Base-by-base conservation (phyloP, 1,140 invertebrate genomes). In the Polypedilum pembai region DNA sequence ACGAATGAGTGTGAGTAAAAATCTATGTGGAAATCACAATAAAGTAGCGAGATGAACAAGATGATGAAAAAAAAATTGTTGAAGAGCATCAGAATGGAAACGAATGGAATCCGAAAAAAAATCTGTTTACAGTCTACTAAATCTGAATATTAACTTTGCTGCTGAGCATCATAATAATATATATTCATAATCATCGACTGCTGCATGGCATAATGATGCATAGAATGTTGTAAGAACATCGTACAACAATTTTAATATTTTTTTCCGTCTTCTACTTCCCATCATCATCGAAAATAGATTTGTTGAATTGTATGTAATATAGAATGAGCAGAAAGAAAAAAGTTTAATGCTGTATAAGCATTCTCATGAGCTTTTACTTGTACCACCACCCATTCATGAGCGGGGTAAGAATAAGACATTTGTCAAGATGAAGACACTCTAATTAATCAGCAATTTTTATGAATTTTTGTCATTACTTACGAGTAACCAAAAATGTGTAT, bases 101-200 rank as follows among this genome's bases (percentile, higher is more conserved):
- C n/a, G 12, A 15, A 56, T 56, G 15, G 45, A 56, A 56, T 56
- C 12, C 12, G 45, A 56, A 69, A 10, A 69, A 10, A 69, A 69
- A 18, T 69, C 65, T 69, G 65, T 69, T 69, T 69, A 69, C 65
- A 69, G 65, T 69, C 65, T 69, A 69, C 65, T 69, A 69, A 69
- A 69, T 69, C 65, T 69, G 65, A 69, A 69, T 69, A 69, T 69
- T 69, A 69, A 69, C 65, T 69, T 21, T 18, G 3, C 24, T 33
- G 24, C 24, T 33, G 24, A 33, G 24, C 24, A 33, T 33, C 24
- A 33, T 33, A 33, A 33, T 33, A 33, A 33, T 33, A 33, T 33
- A 18, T 18, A 20, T 69, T 69, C 65, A 20, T 18, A 20, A 21
- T 56, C 10, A 56, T 69, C 65, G 65, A 69, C 65, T 69, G 65